Conservation (phyloP, 2,888 invertebrate genomes). For the Heteromurus nitidus region DNA sequence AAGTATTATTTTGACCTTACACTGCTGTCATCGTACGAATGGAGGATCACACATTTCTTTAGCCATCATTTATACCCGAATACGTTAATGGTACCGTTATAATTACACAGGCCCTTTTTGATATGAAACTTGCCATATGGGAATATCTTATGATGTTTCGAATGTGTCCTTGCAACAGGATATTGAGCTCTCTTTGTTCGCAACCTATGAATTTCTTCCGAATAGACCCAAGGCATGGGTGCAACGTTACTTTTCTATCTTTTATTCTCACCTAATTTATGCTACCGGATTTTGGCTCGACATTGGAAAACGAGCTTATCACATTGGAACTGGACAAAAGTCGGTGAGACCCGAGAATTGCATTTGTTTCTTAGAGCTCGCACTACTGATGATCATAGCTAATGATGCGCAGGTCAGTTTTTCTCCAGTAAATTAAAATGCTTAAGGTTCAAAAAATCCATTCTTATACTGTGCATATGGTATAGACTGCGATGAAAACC, state of each 20-base stretch:
- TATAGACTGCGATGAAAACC: background rate
- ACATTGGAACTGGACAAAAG: conserved; percentile 50
- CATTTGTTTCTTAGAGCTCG: conserved; percentile 37
- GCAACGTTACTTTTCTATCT: conserved; percentile 52
- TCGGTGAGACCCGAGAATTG: conserved; percentile 51
- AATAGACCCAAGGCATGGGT: conserved; percentile 53
- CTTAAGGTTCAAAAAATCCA: background rate
- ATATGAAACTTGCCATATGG: no score
- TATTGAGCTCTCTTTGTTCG: conserved; percentile 38
- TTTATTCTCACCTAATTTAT: conserved; percentile 63
- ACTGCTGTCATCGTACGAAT: conserved; percentile 82
- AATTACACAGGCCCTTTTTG: no score
- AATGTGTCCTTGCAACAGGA: no score
- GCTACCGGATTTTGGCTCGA: conserved; percentile 45
- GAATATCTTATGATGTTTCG: no score
- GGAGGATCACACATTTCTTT: conserved; percentile 84
- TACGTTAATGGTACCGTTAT: conserved; percentile 84
- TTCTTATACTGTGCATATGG: no score
- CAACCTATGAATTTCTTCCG: conserved; percentile 56
- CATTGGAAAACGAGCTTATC: conserved; percentile 17
- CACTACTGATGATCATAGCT: background rate
- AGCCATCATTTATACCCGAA: conserved; percentile 89
- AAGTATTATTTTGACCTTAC: conserved; percentile 85
- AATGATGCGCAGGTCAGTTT: background rate
- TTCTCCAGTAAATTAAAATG: background rate